A percentile compares a stretch with the other conserved stretches of the same genome.
Conservation (phyloP, 1,140 invertebrate species). For the Solenopsis invicta region DNA sequence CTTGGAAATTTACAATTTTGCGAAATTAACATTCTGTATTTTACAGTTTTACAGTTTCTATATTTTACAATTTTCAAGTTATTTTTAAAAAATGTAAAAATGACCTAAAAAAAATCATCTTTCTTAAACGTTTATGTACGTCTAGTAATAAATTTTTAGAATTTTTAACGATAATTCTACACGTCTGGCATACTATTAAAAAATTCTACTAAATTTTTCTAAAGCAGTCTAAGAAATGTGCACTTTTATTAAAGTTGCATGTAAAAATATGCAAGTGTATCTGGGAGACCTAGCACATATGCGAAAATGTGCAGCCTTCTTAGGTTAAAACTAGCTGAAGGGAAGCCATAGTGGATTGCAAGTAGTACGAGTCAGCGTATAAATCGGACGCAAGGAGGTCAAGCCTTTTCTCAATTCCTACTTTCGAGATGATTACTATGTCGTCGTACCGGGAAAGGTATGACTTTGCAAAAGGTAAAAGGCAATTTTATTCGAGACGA, state of each 20-base stretch:
- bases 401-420: constrained; percentile 14
- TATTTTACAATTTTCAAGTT: neutral
- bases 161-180: neutral
- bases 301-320: neutral
- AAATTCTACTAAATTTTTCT: neutral
- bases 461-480: constrained; percentile 19
- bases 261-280: neutral
- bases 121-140: neutral
- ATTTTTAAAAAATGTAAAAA: neutral
- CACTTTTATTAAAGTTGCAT: neutral
- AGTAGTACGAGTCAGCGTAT: constrained; percentile 29
- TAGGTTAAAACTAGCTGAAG: neutral
- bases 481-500: neutral
- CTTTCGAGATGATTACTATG: neutral
- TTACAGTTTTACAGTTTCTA: neutral
- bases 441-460: neutral
- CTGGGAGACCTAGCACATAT: neutral
- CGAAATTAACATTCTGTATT: too few relatives aligned
- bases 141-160: neutral
- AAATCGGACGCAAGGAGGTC: constrained; percentile 20
- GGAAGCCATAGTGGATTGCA: neutral
- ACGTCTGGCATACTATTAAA: neutral
- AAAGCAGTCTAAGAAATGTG: too few relatives aligned
- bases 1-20: too few relatives aligned
- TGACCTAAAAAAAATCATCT: neutral